phyloP scores from a whole-genome alignment of 2,888 invertebrate genomes.

The Lucinisca nassula region DNA sequence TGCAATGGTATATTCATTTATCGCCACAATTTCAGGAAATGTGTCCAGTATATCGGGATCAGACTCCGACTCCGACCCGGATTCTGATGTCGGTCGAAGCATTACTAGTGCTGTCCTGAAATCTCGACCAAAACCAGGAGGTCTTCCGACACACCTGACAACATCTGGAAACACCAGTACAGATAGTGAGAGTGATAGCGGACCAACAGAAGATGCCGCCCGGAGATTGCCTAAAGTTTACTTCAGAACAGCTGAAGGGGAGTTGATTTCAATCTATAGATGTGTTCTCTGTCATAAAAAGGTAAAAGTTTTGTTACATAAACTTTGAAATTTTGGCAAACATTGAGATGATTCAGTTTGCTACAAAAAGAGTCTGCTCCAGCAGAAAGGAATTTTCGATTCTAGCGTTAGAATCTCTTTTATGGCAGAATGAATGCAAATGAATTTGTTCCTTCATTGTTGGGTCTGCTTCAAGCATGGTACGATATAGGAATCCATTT shows the following conservation, averaged over 20 bases:
- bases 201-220: constrained; percentile 62
- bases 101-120: constrained; percentile 6
- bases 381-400: too few relatives aligned
- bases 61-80: constrained; percentile 87
- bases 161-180: constrained; percentile 64
- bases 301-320: too few relatives aligned
- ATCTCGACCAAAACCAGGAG: constrained; percentile 51
- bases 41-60: constrained; percentile 92
- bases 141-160: constrained; percentile 54
- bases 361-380: too few relatives aligned
- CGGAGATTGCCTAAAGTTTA: constrained; percentile 91
- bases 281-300: constrained; percentile 92
- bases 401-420: too few relatives aligned
- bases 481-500: too few relatives aligned
- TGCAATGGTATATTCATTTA: too few relatives aligned
- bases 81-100: constrained; percentile 50
- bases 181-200: constrained; percentile 73
- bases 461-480: too few relatives aligned
- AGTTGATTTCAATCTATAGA: constrained; percentile 93
- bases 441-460: too few relatives aligned
- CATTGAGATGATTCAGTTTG: too few relatives aligned
- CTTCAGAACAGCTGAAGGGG: constrained; percentile 91
- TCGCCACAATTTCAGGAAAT: constrained; percentile 88
- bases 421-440: too few relatives aligned
- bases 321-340: too few relatives aligned